Evolutionary conservation across 2,113 vertebrate genomes (phyloP).

Genomic region (Lota lota): DNA sequence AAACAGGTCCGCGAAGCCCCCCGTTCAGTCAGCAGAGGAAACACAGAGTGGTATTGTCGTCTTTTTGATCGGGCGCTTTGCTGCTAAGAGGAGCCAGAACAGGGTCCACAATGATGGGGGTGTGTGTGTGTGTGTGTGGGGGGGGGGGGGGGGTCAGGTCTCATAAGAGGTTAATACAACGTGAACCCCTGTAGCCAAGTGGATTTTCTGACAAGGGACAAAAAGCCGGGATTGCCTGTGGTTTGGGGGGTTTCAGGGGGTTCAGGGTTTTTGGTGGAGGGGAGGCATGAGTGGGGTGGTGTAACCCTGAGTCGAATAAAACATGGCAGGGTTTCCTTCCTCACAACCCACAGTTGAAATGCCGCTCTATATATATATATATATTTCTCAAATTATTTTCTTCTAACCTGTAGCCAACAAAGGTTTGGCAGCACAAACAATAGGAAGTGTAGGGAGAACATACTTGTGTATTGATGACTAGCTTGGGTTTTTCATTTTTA

Average conservation of each 20-base stretch:
- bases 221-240: constrained; percentile 49
- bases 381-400: no score
- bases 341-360: no score
- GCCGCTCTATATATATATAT: no score
- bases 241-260: constrained; percentile 19
- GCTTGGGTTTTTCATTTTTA: no score
- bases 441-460: no score
- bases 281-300: not conserved
- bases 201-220: constrained; percentile 35
- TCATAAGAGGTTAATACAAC: constrained; percentile 53
- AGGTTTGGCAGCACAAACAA: no score
- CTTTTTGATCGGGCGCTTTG: constrained; percentile 38
- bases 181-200: constrained; percentile 40
- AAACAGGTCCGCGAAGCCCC: constrained; percentile 41
- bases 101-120: constrained; percentile 49
- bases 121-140: no score
- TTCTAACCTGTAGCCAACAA: no score
- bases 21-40: constrained; percentile 55
- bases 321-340: not conserved
- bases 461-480: no score
- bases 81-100: constrained; percentile 52
- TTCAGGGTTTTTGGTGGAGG: no score
- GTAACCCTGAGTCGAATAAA: constrained; percentile 34
- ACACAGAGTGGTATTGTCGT: constrained; percentile 49
- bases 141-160: constrained; percentile 31